phyloP scores from a whole-genome alignment of 2,113 vertebrate genomes.

The Menura novaehollandiae region DNA sequence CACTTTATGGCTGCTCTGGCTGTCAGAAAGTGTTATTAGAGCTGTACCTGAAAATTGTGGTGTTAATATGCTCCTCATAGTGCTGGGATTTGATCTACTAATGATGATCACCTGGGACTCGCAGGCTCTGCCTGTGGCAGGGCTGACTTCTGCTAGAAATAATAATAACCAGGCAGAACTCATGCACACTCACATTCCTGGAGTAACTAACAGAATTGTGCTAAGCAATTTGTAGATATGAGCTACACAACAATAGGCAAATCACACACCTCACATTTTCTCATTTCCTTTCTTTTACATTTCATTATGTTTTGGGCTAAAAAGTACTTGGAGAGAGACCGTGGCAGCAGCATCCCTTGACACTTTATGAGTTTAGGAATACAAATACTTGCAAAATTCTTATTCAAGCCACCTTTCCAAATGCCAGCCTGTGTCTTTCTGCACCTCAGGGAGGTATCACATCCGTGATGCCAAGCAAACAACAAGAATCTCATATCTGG shows the following conservation, averaged over 20 bases:
- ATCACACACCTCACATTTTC: not conserved
- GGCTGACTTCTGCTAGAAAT: not conserved
- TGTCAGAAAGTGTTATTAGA: not conserved
- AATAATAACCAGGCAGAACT: not conserved
- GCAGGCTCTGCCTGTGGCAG: not conserved
- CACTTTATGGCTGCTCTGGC: not conserved
- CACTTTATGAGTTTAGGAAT: not conserved
- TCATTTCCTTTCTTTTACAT: not conserved
- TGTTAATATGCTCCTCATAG: not conserved
- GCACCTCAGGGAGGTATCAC: not conserved
- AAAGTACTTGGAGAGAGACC: not conserved
- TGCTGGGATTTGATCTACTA: not conserved
- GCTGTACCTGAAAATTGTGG: not conserved
- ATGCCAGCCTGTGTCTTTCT: not conserved
- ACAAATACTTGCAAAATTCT: not conserved
- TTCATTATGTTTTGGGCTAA: not conserved
- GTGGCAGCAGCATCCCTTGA: not conserved
- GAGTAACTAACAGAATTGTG: not conserved
- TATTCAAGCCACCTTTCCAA: not conserved
- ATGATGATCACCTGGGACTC: not conserved
- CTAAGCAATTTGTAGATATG: not conserved
- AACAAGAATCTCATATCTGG: not conserved
- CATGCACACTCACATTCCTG: not conserved
- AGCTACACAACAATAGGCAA: not conserved
- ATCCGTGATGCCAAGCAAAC: no score